These are phyloP conservation scores for Meloe dianella DNA, from an alignment of 2,888 invertebrate species.

Conservation along the genomic window DNA sequence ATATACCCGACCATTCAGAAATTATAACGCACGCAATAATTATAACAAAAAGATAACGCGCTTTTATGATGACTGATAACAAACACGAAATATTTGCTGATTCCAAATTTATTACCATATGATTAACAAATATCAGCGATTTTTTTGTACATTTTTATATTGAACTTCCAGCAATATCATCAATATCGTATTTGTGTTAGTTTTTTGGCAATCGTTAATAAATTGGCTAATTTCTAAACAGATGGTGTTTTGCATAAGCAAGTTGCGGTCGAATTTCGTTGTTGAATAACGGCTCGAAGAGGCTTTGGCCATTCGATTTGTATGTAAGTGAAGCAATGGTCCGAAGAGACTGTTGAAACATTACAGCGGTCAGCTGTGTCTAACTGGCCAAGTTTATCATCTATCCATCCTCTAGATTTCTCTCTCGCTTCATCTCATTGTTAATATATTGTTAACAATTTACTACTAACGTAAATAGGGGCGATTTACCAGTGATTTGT, in stretches of 20 bases:
- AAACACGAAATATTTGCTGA: slow-evolving; percentile 22
- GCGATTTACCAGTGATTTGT: slow-evolving; percentile 54
- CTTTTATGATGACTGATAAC: slow-evolving; percentile 34
- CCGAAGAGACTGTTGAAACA: slow-evolving; percentile 47
- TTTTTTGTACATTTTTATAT: neutral
- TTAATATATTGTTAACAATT: slow-evolving; percentile 7
- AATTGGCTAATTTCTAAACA: slow-evolving; percentile 8
- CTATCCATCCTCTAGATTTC: slow-evolving; percentile 28
- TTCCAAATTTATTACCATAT: neutral
- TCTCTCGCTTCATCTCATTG: slow-evolving; percentile 21
- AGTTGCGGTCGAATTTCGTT: neutral
- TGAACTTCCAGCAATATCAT: neutral
- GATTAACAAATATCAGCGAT: neutral
- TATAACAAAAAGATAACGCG: slow-evolving; percentile 40
- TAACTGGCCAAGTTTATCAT: slow-evolving; percentile 54
- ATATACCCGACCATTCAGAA: slow-evolving; percentile 31
- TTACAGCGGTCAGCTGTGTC: slow-evolving; percentile 53
- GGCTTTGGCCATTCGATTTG: slow-evolving; percentile 16
- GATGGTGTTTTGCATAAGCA: slow-evolving; percentile 3
- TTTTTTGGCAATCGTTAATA: neutral
- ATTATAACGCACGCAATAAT: slow-evolving; percentile 44
- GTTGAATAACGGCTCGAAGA: slow-evolving; percentile 34
- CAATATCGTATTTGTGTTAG: neutral
- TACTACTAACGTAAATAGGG: slow-evolving; percentile 43
- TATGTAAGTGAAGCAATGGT: slow-evolving; percentile 1